These are phyloP conservation scores for Zele albiditarsus DNA, from an alignment of 2,888 invertebrate genomes.

Conservation along the genomic window DNA sequence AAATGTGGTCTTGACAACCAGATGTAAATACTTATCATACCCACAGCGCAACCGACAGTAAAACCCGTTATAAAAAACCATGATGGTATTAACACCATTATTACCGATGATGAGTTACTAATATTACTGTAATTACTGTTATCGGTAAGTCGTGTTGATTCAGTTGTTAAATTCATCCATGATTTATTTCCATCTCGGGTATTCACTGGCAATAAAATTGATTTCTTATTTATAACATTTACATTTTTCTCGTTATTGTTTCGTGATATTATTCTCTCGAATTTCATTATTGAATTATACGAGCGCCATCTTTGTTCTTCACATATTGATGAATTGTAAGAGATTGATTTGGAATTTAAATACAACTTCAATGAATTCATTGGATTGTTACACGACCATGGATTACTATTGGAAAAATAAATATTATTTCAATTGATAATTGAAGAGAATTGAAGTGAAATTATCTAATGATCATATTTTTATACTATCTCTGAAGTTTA, in stretches of 20 bases:
- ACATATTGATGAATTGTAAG: constrained; percentile 49
- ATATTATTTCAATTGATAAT: not conserved
- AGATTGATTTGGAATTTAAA: constrained; percentile 49
- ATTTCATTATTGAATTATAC: constrained; percentile 32
- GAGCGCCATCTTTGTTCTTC: constrained; percentile 41
- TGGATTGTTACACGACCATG: constrained; percentile 62
- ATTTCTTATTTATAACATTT: not conserved
- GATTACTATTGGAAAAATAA: constrained; percentile 59
- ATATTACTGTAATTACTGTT: not conserved
- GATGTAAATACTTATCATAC: constrained; percentile 60
- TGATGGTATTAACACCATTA: constrained; percentile 53
- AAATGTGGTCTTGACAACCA: constrained; percentile 55
- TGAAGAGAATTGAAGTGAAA: not conserved
- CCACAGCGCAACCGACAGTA: constrained; percentile 58
- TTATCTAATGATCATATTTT: not conserved
- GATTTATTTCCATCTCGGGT: constrained; percentile 29
- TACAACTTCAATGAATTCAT: constrained; percentile 55
- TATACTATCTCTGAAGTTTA: constrained; percentile 39
- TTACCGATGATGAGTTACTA: constrained; percentile 12
- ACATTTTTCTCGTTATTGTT: not conserved
- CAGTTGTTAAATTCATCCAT: not conserved
- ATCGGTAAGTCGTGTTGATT: not conserved
- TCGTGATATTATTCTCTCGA: constrained; percentile 43
- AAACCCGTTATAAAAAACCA: constrained; percentile 63
- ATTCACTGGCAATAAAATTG: constrained; percentile 22